Evolutionary conservation across 92 coral and sea anemone species (phyloP), one percentile per base, ranked within the genome.

Genomic region (Montipora capitata): DNA sequence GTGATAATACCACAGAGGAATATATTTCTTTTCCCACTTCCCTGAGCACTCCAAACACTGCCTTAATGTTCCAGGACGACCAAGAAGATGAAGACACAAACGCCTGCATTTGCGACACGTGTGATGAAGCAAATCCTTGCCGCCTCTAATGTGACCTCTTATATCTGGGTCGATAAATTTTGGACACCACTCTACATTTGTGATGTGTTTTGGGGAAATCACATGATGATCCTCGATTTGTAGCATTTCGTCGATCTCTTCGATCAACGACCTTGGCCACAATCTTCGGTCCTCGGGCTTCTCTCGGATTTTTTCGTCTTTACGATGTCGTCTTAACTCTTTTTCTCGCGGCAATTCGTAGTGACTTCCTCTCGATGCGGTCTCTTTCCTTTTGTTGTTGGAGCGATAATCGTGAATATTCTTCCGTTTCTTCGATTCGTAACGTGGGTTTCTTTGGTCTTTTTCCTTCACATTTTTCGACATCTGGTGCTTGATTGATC

Each of bases 1-100:
- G 78, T 89, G 93, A 44, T 69, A 89, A 70, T 89, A 89, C 93
- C 93, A 89, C 10, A 38, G 73, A 2, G 93, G 93, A 68, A 89
- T 77, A 40, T 77, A 54, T 68, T 52, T 82, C 54, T 52, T 56
- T 17, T 89, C 71, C 62, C 66, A 83, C 20, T 5, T 76, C 27
- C 80, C 93, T 6, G 93, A 89, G 17, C 93, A 89, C 12, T 38
- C 52, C 56, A 89, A 68, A 70, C 93, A 89, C 65, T 38, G 81
- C 62, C 93, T 76, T 74, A 1, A 77, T 16, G 89, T 44, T 27
- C 93, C 89, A 20, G 93, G 93, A 20, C 73, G 75, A 27, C 93
- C 93, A 52, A 89, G 83, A 7, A 89, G 79, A 58, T 89, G 79
- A 40, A 89, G 75, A 72, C 93, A 89, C 11, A 89, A 20, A 51